phyloP scores from a whole-genome alignment of 2,797 vertebrate genomes.

The Anguilla marmorata region DNA sequence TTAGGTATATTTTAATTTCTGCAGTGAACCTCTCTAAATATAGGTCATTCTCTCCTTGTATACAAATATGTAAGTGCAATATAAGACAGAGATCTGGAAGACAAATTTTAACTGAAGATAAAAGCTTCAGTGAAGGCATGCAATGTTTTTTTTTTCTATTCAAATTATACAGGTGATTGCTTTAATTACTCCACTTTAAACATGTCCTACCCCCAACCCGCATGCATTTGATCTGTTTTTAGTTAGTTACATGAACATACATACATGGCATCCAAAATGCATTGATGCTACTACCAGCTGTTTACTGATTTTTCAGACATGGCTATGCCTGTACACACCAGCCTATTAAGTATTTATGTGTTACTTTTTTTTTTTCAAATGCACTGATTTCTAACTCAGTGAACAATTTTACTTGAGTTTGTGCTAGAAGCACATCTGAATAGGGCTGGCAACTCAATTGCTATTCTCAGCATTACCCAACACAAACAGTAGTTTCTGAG shows the following conservation, averaged over 20 bases:
- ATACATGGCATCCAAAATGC: not conserved
- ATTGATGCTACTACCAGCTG: not conserved
- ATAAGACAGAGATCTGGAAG: slow-evolving; percentile 16
- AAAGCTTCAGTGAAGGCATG: not conserved
- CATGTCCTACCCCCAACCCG: not conserved
- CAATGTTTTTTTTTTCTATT: not conserved
- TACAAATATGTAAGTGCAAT: not conserved
- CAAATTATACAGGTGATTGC: not conserved
- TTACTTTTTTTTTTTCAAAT: too few species aligned
- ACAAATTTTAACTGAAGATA: not conserved
- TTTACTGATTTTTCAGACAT: not conserved
- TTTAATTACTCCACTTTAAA: not conserved
- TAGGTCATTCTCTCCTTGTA: not conserved
- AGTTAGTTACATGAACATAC: not conserved
- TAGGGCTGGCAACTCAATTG: not conserved
- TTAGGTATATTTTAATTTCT: slow-evolving; percentile 48
- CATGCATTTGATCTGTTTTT: too few species aligned
- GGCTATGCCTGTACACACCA: not conserved
- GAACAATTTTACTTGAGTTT: not conserved
- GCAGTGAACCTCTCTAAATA: not conserved
- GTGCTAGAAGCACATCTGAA: not conserved
- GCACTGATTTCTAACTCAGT: not conserved
- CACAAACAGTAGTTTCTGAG: not conserved
- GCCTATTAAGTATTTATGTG: not conserved
- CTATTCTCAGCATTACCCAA: not conserved